These are phyloP conservation scores for Dallia pectoralis DNA, from an alignment of 2,797 vertebrate species.

Conservation along the genomic window DNA sequence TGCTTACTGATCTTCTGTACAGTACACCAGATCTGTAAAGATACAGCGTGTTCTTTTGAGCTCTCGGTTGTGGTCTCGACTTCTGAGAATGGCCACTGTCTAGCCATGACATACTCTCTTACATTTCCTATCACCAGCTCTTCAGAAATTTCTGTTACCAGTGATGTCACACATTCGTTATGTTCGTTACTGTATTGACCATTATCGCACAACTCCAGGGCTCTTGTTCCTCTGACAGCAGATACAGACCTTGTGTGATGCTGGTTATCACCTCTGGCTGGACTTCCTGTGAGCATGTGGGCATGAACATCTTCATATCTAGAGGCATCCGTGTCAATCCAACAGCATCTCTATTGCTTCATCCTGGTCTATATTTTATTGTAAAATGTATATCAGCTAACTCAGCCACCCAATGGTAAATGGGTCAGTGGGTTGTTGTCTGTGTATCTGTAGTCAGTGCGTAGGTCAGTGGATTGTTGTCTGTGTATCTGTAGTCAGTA, in stretches of 20 bases:
- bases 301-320: conserved; percentile 1
- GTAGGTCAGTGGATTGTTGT: conserved; percentile 24
- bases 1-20: neutral
- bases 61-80: neutral
- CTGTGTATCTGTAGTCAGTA: neutral
- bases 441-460: no score
- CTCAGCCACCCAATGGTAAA: no score
- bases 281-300: neutral
- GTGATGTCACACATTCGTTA: no score
- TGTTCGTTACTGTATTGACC: neutral
- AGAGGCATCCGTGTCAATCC: conserved; percentile 14
- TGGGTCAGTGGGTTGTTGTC: no score
- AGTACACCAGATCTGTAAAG: neutral
- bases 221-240: neutral
- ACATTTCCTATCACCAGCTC: neutral
- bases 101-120: neutral
- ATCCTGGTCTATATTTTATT: conserved; percentile 12
- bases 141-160: no score
- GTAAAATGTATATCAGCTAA: no score
- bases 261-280: no score
- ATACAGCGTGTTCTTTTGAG: neutral
- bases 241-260: no score
- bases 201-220: neutral
- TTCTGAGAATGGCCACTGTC: neutral
- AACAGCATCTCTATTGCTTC: conserved; percentile 18